phyloP scores from a whole-genome alignment of 2,797 vertebrate species.

The Myiotriccus ornatus region DNA sequence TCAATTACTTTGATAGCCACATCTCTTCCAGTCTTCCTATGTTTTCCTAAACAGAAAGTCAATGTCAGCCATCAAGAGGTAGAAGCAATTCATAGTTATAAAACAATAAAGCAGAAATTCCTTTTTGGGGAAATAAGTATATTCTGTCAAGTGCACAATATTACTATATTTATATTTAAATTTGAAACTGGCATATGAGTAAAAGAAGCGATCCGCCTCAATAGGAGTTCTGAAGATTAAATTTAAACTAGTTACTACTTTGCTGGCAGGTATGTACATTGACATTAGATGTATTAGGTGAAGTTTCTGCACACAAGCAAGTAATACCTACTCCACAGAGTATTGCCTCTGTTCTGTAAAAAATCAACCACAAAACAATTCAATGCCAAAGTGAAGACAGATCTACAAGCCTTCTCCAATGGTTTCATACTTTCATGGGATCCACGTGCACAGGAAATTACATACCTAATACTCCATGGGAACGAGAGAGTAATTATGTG shows the following conservation, averaged over 20 bases:
- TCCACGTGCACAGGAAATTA: neutral
- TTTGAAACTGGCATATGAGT: neutral
- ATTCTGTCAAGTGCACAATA: neutral
- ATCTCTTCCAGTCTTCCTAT: slow-evolving; percentile 95
- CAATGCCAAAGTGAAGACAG: neutral
- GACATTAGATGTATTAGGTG: neutral
- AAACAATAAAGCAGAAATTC: neutral
- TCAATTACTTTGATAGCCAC: slow-evolving; percentile 98
- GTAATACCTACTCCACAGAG: neutral
- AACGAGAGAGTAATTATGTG: neutral
- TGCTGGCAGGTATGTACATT: neutral
- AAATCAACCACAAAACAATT: neutral
- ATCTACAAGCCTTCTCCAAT: neutral
- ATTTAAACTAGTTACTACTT: neutral
- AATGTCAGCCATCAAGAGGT: neutral
- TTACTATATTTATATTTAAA: neutral
- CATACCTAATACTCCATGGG: neutral
- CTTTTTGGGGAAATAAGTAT: neutral
- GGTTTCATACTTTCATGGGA: neutral
- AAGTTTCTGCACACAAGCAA: neutral
- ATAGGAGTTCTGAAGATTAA: neutral
- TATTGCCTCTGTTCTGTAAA: neutral
- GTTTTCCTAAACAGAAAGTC: slow-evolving; percentile 84
- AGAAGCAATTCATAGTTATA: neutral
- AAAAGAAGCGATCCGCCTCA: neutral